These are phyloP conservation scores for Thryonomys swinderianus DNA, from an alignment of 2,113 vertebrate genomes.

Conservation along the genomic window DNA sequence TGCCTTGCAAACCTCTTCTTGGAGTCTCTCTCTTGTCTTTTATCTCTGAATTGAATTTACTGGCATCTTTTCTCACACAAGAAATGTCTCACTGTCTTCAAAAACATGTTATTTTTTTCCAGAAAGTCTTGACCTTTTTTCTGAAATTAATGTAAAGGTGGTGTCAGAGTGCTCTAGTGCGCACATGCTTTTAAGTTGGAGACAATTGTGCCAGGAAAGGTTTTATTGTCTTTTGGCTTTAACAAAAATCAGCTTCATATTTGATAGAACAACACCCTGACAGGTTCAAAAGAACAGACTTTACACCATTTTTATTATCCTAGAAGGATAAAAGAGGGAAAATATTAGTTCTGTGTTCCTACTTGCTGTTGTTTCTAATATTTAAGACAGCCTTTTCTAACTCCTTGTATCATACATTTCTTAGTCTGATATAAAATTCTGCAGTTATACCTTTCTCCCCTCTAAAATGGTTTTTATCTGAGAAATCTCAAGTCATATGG, in stretches of 20 bases:
- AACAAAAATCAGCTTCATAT: not conserved
- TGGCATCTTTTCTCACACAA: not conserved
- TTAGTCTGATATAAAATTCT: not conserved
- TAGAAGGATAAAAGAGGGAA: not conserved
- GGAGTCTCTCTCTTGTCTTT: not conserved
- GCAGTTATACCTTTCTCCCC: not conserved
- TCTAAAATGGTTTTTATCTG: not conserved
- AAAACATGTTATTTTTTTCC: not conserved
- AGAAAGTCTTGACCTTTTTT: not conserved
- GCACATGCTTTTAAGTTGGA: not conserved
- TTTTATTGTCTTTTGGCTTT: not conserved
- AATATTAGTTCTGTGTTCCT: slow-evolving; percentile 5
- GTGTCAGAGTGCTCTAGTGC: not conserved
- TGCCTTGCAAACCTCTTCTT: not conserved
- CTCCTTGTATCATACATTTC: not conserved
- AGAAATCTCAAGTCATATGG: not conserved
- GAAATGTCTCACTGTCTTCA: not conserved
- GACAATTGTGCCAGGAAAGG: not conserved
- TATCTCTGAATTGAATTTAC: not conserved
- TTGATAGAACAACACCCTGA: not conserved
- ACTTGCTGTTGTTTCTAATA: not conserved
- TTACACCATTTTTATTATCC: not conserved
- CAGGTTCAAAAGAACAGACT: not conserved
- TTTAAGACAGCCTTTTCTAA: slow-evolving; percentile 15
- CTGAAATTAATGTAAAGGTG: not conserved